Conservation (phyloP, 2,888 invertebrate genomes). For the Acanthosepion esculentum region DNA sequence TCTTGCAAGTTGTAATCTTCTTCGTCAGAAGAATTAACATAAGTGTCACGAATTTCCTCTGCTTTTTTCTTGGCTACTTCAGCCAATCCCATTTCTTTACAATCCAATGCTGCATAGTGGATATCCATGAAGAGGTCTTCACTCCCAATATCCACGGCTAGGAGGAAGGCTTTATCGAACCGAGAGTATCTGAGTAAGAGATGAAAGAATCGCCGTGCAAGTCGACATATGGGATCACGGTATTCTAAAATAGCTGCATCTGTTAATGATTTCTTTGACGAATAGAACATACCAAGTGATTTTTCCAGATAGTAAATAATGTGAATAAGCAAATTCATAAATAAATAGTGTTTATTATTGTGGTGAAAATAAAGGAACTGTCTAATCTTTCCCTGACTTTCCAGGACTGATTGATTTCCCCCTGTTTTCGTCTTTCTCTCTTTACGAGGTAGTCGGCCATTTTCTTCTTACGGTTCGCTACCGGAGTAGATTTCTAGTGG, state of each 20-base stretch:
- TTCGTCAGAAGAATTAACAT: not conserved
- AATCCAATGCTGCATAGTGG: conserved; percentile 72
- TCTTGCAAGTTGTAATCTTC: not conserved
- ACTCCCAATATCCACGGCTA: conserved; percentile 89
- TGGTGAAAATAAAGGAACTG: no score
- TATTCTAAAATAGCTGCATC: conserved; percentile 83
- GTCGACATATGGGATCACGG: conserved; percentile 84
- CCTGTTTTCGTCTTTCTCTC: no score
- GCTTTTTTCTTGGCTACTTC: conserved; percentile 72
- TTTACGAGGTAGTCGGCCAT: no score
- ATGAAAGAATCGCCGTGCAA: conserved; percentile 91
- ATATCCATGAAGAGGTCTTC: conserved; percentile 86
- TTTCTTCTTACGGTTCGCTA: no score
- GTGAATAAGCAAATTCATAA: no score
- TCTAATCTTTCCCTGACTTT: no score
- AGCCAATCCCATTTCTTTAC: conserved; percentile 71
- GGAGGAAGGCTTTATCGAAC: conserved; percentile 86
- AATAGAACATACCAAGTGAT: conserved; percentile 87
- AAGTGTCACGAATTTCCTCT: conserved; percentile 52
- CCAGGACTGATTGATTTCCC: no score
- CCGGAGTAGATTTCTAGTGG: no score
- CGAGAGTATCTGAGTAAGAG: conserved; percentile 81
- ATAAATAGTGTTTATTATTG: no score
- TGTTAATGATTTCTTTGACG: conserved; percentile 81
- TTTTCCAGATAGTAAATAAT: conserved; percentile 80